Evolutionary conservation across 2,797 vertebrate genomes (phyloP).

Genomic region (Xenopus petersii): DNA sequence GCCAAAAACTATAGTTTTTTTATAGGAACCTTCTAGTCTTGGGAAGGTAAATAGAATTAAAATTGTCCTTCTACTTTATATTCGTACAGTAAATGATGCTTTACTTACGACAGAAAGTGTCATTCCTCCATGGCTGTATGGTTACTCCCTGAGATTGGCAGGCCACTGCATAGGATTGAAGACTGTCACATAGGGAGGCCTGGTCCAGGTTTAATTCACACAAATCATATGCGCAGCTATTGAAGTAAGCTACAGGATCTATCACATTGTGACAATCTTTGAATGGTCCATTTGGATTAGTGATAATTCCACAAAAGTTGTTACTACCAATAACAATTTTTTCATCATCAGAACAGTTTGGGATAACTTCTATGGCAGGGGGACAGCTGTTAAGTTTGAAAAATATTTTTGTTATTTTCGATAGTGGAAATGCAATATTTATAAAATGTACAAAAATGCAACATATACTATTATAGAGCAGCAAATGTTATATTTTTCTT

Average conservation of each 20-base stretch:
- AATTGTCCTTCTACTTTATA: background rate
- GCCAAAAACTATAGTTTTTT: too few relatives aligned
- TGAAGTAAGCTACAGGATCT: conserved; percentile 50
- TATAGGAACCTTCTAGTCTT: too few relatives aligned
- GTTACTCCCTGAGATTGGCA: conserved; percentile 50
- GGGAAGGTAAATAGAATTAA: background rate
- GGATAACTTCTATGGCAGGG: background rate
- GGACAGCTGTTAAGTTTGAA: conserved; percentile 50
- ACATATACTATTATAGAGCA: too few relatives aligned
- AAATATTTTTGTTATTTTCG: too few relatives aligned
- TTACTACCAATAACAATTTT: conserved; percentile 49
- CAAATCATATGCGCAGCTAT: conserved; percentile 53
- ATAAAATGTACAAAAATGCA: too few relatives aligned
- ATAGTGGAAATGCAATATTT: too few relatives aligned
- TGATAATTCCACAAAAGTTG: conserved; percentile 53
- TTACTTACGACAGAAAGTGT: conserved; percentile 61
- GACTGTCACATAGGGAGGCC: conserved; percentile 51
- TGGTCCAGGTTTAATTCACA: conserved; percentile 50
- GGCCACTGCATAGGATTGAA: conserved; percentile 56
- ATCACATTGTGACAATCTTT: conserved; percentile 47
- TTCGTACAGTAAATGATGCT: background rate
- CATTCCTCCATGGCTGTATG: conserved; percentile 52
- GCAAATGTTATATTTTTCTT: too few relatives aligned
- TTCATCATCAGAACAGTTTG: conserved; percentile 49
- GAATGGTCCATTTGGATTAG: conserved; percentile 39